phyloP scores from a whole-genome alignment of 2,113 vertebrate species.

The Sinocyclocheilus maitianheensis region DNA sequence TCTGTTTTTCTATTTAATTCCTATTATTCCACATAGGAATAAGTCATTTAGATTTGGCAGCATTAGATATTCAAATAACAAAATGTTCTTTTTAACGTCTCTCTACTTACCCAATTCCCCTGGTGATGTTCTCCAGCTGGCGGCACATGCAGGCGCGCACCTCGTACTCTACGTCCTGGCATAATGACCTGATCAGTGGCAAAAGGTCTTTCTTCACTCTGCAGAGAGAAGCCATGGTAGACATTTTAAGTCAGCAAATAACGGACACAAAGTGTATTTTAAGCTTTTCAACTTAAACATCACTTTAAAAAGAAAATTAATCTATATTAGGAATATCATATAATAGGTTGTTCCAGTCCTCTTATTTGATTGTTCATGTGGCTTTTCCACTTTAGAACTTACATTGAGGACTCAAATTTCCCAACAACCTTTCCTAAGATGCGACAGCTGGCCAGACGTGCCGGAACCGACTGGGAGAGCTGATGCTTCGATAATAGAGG shows the following conservation, averaged over 20 bases:
- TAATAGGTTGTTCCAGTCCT: not conserved
- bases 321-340: not conserved
- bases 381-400: slow-evolving; percentile 66
- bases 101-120: slow-evolving; percentile 81
- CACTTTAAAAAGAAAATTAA: slow-evolving; percentile 5
- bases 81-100: not conserved
- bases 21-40: too few relatives aligned
- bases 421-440: slow-evolving; percentile 89
- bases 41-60: not conserved
- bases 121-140: slow-evolving; percentile 88
- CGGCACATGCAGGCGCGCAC: slow-evolving; percentile 91
- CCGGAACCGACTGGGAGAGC: slow-evolving; percentile 87
- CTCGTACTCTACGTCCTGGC: slow-evolving; percentile 90
- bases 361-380: not conserved
- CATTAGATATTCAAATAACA: not conserved
- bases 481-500: slow-evolving; percentile 90
- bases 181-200: slow-evolving; percentile 88
- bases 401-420: slow-evolving; percentile 90
- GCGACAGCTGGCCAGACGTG: slow-evolving; percentile 89
- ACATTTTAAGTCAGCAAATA: not conserved
- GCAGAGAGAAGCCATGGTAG: slow-evolving; percentile 28
- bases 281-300: not conserved
- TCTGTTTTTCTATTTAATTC: not conserved
- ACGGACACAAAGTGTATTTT: not conserved
- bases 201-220: slow-evolving; percentile 92